These are phyloP conservation scores for Pangasius macronema DNA, from an alignment of 2,797 vertebrate genomes.

Conservation along the genomic window DNA sequence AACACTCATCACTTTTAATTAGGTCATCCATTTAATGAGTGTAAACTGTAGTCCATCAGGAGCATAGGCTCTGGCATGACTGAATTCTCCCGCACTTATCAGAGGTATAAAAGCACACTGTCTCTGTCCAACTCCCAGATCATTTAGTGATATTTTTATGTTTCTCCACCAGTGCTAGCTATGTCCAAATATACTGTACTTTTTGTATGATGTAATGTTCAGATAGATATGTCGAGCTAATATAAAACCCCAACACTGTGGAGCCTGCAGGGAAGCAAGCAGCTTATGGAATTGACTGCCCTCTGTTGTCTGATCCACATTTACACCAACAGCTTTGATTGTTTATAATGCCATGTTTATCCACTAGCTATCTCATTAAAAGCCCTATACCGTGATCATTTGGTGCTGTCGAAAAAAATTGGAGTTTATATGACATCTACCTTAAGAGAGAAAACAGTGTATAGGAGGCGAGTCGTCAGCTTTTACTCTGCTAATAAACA, in stretches of 20 bases:
- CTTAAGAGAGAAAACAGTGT: not conserved
- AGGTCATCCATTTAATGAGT: not conserved
- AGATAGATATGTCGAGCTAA: not conserved
- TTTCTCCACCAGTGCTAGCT: not conserved
- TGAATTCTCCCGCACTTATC: slow-evolving; percentile 3
- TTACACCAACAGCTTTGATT: not conserved
- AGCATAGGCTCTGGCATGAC: slow-evolving; percentile 3
- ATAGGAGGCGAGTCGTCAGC: not conserved
- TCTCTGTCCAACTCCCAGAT: slow-evolving; percentile 29
- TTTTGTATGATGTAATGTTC: not conserved
- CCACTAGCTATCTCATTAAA: not conserved
- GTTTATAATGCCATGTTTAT: not conserved
- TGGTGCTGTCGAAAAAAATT: not conserved
- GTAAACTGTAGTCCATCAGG: not conserved
- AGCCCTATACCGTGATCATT: not conserved
- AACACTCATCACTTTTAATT: not conserved
- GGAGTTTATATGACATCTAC: not conserved
- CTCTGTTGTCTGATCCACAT: not conserved
- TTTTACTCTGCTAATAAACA: not conserved
- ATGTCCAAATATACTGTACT: not conserved
- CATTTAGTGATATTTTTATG: not conserved
- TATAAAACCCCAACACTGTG: not conserved
- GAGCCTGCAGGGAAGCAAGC: not conserved
- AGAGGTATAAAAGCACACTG: slow-evolving; percentile 32
- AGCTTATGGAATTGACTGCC: not conserved